Evolutionary conservation across 2,113 vertebrate genomes (phyloP), one percentile per base, ranked within the genome.

Genomic region (Corythaixoides concolor): DNA sequence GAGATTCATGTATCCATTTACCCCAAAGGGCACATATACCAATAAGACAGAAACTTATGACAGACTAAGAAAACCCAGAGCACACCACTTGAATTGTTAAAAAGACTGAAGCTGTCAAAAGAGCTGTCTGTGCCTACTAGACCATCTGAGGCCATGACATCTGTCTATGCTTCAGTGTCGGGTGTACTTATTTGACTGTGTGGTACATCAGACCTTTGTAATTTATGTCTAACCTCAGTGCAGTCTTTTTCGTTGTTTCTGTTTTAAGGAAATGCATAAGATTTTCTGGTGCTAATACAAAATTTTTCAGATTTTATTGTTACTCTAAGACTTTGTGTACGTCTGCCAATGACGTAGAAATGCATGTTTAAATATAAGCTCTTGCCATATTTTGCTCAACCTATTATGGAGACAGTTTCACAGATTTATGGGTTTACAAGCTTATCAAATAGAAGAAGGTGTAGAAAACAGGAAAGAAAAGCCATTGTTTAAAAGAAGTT

Each of bases 1-100:
- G 86, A 86, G 75, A 94, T 74, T 94, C 37, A 66, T 73, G 45
- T 80, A 93, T 76, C 56, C 56, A 8, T 88, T 88, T 92, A 59
- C 64, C 45, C 78, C 47, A 84, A 83, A 74, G 72, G 59, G 37
- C 55, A 59, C 37, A 50, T 59, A 72, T 35, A 73, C 28, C 41
- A 66, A 0, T 77, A 67, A 84, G 15, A 74, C 10, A 93, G 60
- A 89, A 58, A 56, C 33, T 80, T 85, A 27, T 59, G 47, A 49
- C 32, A 86, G 41, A 63, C 22, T 88, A 26, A 88, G 79, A 66
- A 88, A 90, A 52, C 32, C 18, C 90, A 83, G 82, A 83, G 52
- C 88, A 39, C 22, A 33, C n/a, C 23, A 47, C 33, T 3, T 85
- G 64, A 93, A 86, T 77, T 70, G 41, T 49, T 77, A 49, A 82